A percentile compares a stretch with the other conserved stretches of the same genome.
These are phyloP conservation scores for Endotricha flammealis DNA, from an alignment of 2,888 invertebrate species.

Conservation along the genomic window DNA sequence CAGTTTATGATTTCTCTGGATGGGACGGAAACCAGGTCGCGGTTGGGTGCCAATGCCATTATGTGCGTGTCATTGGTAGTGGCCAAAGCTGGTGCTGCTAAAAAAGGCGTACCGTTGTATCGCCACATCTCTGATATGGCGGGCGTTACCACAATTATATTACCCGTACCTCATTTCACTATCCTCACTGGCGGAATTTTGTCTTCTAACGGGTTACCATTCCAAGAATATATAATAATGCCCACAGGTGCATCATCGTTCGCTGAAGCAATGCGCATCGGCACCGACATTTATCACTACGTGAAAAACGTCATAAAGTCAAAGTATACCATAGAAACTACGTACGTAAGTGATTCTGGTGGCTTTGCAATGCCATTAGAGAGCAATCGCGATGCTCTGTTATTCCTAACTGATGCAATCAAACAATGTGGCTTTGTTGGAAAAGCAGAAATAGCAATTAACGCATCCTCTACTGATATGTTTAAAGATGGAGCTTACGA, in stretches of 20 bases:
- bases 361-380: slow-evolving; percentile 98
- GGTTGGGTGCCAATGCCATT: slow-evolving; percentile 97
- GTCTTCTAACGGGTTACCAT: slow-evolving; percentile 96
- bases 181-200: slow-evolving; percentile 98
- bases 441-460: slow-evolving; percentile 95
- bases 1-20: slow-evolving; percentile 92
- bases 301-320: slow-evolving; percentile 93
- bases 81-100: slow-evolving; percentile 97
- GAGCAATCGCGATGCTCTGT: slow-evolving; percentile 94
- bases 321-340: slow-evolving; percentile 93
- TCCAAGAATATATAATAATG: slow-evolving; percentile 96
- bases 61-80: slow-evolving; percentile 97
- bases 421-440: slow-evolving; percentile 95
- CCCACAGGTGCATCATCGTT: slow-evolving; percentile 95
- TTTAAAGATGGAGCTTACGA: slow-evolving; percentile 92
- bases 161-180: slow-evolving; percentile 98
- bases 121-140: slow-evolving; percentile 97
- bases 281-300: slow-evolving; percentile 96
- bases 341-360: slow-evolving; percentile 97
- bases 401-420: slow-evolving; percentile 90
- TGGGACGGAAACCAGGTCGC: slow-evolving; percentile 96
- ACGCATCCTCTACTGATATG: slow-evolving; percentile 97
- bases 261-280: slow-evolving; percentile 98
- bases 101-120: slow-evolving; percentile 91
- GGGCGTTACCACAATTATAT: slow-evolving; percentile 90